A percentile compares a stretch with the other conserved stretches of the same genome.
These are phyloP conservation scores for Tubiluchus corallicola DNA, from an alignment of 2,888 invertebrate species.

Conservation along the genomic window DNA sequence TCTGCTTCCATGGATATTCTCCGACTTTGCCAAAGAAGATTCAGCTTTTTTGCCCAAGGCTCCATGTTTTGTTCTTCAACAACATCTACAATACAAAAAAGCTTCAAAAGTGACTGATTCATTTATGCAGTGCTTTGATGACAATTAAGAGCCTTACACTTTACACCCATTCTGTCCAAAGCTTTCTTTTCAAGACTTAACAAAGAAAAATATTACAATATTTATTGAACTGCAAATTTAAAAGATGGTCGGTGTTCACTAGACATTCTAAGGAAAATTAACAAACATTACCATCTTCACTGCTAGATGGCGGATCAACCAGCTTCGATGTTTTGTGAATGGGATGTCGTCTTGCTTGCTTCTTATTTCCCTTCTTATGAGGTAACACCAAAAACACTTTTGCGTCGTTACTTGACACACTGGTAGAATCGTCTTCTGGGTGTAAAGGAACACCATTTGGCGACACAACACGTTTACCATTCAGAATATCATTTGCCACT, in stretches of 20 bases:
- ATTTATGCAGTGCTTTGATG: too few species aligned
- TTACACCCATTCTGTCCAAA: too few species aligned
- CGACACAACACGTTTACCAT: neutral
- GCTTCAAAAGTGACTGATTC: too few species aligned
- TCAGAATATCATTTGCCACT: neutral
- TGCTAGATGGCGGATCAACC: neutral
- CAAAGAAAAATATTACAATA: too few species aligned
- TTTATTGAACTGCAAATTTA: too few species aligned
- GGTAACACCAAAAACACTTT: neutral
- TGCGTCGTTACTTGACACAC: neutral
- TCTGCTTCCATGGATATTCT: slow-evolving; percentile 31
- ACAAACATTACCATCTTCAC: slow-evolving; percentile 1
- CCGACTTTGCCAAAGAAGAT: slow-evolving; percentile 31
- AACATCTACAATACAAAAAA: too few species aligned
- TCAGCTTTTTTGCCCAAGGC: slow-evolving; percentile 24
- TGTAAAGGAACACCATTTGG: neutral
- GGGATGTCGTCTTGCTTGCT: neutral
- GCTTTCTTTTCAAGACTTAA: too few species aligned
- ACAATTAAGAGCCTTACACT: too few species aligned
- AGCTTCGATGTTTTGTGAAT: neutral
- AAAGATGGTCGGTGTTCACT: too few species aligned
- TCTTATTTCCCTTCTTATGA: neutral
- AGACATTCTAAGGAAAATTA: too few species aligned
- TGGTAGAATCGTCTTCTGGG: neutral
- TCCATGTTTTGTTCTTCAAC: slow-evolving; percentile 12